Evolutionary conservation across 2,113 vertebrate genomes (phyloP).

Genomic region (Prinia subflava): DNA sequence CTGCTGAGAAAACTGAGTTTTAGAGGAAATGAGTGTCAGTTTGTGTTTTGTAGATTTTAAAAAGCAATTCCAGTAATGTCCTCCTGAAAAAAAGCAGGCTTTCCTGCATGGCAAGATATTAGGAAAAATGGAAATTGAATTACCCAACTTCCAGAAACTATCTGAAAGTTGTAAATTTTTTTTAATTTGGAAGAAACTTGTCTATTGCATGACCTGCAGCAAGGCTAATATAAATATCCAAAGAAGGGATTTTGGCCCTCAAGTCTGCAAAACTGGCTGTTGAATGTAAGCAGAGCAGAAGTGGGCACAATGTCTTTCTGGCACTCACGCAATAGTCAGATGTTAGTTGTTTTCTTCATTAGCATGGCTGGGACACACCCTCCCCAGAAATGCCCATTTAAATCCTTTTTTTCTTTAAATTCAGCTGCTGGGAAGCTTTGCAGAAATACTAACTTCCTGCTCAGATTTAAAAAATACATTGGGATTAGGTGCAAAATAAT

Average conservation of each 20-base stretch:
- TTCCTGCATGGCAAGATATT: not conserved
- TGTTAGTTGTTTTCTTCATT: not conserved
- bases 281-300: not conserved
- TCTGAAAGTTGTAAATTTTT: not conserved
- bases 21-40: not conserved
- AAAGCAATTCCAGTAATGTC: not conserved
- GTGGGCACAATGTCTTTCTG: not conserved
- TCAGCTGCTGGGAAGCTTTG: not conserved
- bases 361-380: not conserved
- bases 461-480: not conserved
- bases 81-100: not conserved
- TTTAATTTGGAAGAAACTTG: not conserved
- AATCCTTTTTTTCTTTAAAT: not conserved
- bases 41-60: not conserved
- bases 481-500: not conserved
- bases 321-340: not conserved
- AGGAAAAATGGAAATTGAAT: not conserved
- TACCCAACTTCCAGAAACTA: not conserved
- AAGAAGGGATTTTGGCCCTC: not conserved
- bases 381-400: not conserved
- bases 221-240: not conserved
- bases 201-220: not conserved
- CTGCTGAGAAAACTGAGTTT: not conserved
- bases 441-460: not conserved
- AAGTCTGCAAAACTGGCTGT: not conserved